A percentile compares a stretch with the other conserved stretches of the same genome.
Conservation (phyloP, 2,888 invertebrate species). For the Dromius quadrimaculatus region DNA sequence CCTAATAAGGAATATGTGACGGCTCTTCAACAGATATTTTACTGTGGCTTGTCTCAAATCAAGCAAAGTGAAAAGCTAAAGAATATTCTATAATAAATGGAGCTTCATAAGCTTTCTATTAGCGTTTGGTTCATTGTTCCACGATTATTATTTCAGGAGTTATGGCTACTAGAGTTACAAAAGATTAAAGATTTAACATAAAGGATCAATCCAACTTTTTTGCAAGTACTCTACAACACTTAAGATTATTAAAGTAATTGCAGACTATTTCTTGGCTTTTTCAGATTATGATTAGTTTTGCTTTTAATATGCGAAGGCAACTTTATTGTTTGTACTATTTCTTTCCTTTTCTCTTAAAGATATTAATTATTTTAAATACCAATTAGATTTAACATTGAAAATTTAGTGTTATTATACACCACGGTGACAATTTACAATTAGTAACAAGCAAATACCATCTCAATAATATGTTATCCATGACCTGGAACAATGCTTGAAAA, state of each 20-base stretch:
- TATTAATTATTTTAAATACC: slow-evolving; percentile 25
- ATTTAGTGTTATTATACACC: slow-evolving; percentile 25
- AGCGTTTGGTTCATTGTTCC: too few species aligned
- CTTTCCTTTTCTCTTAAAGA: slow-evolving; percentile 26
- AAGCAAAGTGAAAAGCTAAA: too few species aligned
- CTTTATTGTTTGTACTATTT: slow-evolving; percentile 29
- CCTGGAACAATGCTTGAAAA: slow-evolving; percentile 21
- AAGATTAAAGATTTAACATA: not conserved
- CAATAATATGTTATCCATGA: slow-evolving; percentile 16
- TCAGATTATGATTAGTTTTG: slow-evolving; percentile 44
- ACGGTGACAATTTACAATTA: slow-evolving; percentile 14
- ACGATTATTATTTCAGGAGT: too few species aligned
- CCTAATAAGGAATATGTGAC: too few species aligned
- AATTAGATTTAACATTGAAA: slow-evolving; percentile 43
- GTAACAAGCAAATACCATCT: slow-evolving; percentile 17
- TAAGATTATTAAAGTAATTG: slow-evolving; percentile 44
- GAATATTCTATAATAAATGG: too few species aligned
- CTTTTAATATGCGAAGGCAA: slow-evolving; percentile 41
- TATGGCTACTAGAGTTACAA: not conserved
- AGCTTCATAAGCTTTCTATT: not conserved
- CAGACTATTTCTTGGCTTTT: slow-evolving; percentile 20
- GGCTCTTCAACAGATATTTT: too few species aligned
- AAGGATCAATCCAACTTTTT: not conserved
- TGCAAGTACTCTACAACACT: too few species aligned
- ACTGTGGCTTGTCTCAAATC: too few species aligned